These are phyloP conservation scores for Elephantulus edwardii DNA, from an alignment of 2,113 vertebrate genomes.

Conservation along the genomic window DNA sequence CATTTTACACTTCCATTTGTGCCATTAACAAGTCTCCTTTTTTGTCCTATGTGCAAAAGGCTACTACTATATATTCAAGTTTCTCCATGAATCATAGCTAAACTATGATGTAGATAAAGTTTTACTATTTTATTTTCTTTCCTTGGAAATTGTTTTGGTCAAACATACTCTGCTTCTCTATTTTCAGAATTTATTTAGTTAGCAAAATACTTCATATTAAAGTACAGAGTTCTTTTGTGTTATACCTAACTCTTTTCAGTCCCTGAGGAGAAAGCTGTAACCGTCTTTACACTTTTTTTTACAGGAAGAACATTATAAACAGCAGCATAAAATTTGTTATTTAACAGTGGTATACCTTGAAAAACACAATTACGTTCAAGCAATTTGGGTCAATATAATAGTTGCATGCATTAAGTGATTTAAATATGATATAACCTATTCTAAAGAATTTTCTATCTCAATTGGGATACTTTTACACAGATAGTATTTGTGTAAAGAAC, in stretches of 20 bases:
- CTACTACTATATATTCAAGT: neutral
- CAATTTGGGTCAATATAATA: no score
- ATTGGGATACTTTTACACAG: no score
- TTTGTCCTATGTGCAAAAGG: neutral
- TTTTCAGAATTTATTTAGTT: neutral
- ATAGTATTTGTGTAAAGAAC: no score
- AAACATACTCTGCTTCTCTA: neutral
- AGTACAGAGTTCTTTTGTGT: neutral
- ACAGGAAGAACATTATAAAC: neutral
- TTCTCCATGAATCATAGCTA: neutral
- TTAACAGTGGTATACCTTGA: neutral
- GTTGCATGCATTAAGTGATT: no score
- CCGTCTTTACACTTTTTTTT: neutral
- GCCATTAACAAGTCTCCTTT: neutral
- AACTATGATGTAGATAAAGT: slow-evolving; percentile 11
- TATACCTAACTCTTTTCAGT: neutral
- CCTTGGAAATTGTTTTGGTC: neutral
- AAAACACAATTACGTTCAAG: slow-evolving; percentile 11
- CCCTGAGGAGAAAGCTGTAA: neutral
- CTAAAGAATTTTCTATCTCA: no score
- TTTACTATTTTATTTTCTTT: neutral
- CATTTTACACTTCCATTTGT: neutral
- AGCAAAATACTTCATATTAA: neutral
- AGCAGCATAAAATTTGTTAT: neutral
- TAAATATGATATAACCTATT: no score